Percentiles rank a stretch among this genome's conserved stretches.
These are phyloP conservation scores for Mythimna loreyi DNA, from an alignment of 2,888 invertebrate genomes.

Conservation along the genomic window DNA sequence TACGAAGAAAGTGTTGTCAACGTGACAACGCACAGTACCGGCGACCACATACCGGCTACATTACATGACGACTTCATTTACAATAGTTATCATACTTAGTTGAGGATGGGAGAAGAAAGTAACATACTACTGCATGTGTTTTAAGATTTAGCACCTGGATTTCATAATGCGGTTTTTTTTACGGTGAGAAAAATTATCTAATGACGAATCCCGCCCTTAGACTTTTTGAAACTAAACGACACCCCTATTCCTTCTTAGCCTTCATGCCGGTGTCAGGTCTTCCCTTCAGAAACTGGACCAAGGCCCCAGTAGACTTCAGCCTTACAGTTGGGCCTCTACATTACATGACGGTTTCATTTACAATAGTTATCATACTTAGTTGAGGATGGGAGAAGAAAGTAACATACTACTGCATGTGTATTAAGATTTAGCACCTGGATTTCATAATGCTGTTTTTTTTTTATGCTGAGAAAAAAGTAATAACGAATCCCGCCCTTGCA, in stretches of 20 bases:
- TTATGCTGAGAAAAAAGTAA: too few species aligned
- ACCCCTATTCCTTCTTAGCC: too few species aligned
- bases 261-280: too few species aligned
- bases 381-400: conserved; percentile 10
- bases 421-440: conserved; percentile 11
- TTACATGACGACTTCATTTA: conserved; percentile 40
- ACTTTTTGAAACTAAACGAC: too few species aligned
- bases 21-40: conserved; percentile 30
- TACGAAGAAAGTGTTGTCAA: conserved; percentile 59
- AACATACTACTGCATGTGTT: not conserved
- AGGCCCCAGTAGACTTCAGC: too few species aligned
- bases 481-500: too few species aligned
- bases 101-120: conserved; percentile 10
- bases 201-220: too few species aligned
- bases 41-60: conserved; percentile 16
- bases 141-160: conserved; percentile 11
- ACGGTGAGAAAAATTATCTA: too few species aligned
- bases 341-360: conserved; percentile 39
- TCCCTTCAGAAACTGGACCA: too few species aligned
- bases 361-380: conserved; percentile 20
- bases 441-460: not conserved
- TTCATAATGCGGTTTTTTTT: too few species aligned
- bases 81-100: conserved; percentile 20
- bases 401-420: not conserved
- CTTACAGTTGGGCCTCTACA: too few species aligned